Conservation (phyloP, 1,140 invertebrate genomes). For the Sarcophaga peregrina region DNA sequence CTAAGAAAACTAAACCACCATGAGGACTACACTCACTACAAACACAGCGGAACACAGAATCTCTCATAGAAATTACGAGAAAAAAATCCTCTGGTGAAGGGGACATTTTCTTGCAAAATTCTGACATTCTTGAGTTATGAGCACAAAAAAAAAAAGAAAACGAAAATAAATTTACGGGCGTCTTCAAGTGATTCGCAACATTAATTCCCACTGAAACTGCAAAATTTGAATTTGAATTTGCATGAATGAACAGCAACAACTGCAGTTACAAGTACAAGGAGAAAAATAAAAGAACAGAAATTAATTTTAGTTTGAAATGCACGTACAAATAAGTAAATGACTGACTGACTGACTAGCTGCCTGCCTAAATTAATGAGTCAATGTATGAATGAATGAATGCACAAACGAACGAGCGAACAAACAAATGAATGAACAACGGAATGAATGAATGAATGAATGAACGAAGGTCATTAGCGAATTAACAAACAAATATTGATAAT, state of each 20-base stretch:
- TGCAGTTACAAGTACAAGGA: not conserved
- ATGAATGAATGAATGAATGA: not conserved
- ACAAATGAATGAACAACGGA: too few relatives aligned
- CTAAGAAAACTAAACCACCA: too few relatives aligned
- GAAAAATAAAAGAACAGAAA: too few relatives aligned
- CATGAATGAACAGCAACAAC: not conserved
- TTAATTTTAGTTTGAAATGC: not conserved
- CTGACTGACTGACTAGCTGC: too few relatives aligned
- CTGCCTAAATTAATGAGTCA: too few relatives aligned
- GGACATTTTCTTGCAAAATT: not conserved
- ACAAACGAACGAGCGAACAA: too few relatives aligned
- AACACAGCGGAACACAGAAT: too few relatives aligned
- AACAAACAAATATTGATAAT: slow-evolving; percentile 6
- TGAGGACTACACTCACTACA: too few relatives aligned
- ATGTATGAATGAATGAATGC: too few relatives aligned
- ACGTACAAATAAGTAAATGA: not conserved
- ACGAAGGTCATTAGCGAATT: slow-evolving; percentile 14
- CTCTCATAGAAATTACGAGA: too few relatives aligned
- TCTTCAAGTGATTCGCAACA: not conserved
- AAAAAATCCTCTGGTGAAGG: too few relatives aligned
- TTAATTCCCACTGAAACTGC: slow-evolving; percentile 8
- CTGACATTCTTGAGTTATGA: slow-evolving; percentile 7
- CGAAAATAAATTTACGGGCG: not conserved
- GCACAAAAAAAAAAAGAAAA: not conserved
- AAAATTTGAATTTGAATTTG: not conserved